Base-by-base conservation (phyloP, 30 jellyfish, hydroid and myxozoan species). In the Aurelia aurita region DNA sequence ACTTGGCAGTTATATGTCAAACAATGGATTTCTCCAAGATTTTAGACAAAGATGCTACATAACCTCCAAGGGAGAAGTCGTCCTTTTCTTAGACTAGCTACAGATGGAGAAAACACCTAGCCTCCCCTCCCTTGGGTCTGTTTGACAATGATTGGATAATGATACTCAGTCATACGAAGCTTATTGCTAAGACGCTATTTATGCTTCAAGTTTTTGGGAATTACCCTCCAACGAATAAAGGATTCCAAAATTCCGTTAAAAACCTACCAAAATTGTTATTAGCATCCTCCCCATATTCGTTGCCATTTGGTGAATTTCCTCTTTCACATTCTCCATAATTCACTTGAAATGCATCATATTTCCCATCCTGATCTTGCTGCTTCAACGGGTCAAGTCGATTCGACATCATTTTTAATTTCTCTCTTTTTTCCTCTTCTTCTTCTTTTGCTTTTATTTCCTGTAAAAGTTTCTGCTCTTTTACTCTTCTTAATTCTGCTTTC, bases 401-500 rank as follows among this genome's bases (percentile, higher is more conserved):
- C 27, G 43, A 81, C 85, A 39, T 44, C 74, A 76, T 49, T 39
- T 63, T 57, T 66, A 44, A 35, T 32, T 69, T 58, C 49, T 44
- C 84, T 43, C 78, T 69, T 32, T 35, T 35, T n/a, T 80, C 89
- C 54, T 69, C 80, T 46, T 76, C 96, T 55, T 87, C 91, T 65
- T 78, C 82, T 72, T 43, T 88, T 3, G 82, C 79, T 23, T 58
- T 60, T 15, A 76, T 74, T 58, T 86, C 89, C 19, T 84, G 94
- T 71, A 58, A 55, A 57, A 60, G n/a, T 57, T 76, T 84, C 25
- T 76, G 96, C 47, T 79, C 88, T 61, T 88, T 79, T 19, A 87
- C 44, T 51, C 89, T 68, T 70, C 62, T 77, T 20, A 88, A 63
- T 73, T 88, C 91, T 35, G 87, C 91, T 63, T 86, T 86, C 80